Percentiles rank a stretch among this genome's conserved stretches.
These are phyloP conservation scores for Mycalesis mineus DNA, from an alignment of 2,888 invertebrate species.

Conservation along the genomic window DNA sequence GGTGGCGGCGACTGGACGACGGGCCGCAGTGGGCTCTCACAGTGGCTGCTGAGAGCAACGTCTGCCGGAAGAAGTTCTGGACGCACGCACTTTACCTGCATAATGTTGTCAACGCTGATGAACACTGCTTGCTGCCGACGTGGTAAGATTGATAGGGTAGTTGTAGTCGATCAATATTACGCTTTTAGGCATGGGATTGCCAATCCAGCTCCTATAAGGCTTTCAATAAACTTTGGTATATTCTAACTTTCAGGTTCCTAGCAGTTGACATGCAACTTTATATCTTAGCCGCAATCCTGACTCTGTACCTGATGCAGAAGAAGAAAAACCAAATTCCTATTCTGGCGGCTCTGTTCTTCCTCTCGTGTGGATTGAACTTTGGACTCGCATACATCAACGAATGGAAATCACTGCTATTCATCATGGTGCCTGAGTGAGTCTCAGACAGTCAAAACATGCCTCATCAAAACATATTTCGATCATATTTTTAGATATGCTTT, in stretches of 20 bases:
- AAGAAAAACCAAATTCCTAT: conserved; percentile 30
- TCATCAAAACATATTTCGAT: too few relatives aligned
- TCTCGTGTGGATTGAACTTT: conserved; percentile 41
- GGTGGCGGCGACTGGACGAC: conserved; percentile 42
- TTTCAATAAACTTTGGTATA: too few relatives aligned
- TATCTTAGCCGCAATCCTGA: conserved; percentile 39
- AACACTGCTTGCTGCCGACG: conserved; percentile 44
- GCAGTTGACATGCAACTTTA: conserved; percentile 61
- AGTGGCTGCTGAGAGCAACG: conserved; percentile 43
- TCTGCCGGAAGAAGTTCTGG: conserved; percentile 55
- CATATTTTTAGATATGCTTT: too few relatives aligned
- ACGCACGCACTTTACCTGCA: conserved; percentile 51
- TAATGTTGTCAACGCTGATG: conserved; percentile 46
- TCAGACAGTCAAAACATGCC: too few relatives aligned
- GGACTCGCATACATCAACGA: conserved; percentile 39
- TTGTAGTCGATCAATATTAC: too few relatives aligned
- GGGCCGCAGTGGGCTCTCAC: conserved; percentile 52
- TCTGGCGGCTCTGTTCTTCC: conserved; percentile 33
- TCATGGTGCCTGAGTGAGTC: conserved; percentile 51
- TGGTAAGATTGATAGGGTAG: not conserved
- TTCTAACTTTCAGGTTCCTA: conserved; percentile 46
- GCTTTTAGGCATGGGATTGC: too few relatives aligned
- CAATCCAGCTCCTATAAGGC: too few relatives aligned
- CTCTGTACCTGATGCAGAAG: conserved; percentile 37
- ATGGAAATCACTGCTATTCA: conserved; percentile 48